Conservation (phyloP, 2,888 invertebrate species). For the Fragum whitleyi region DNA sequence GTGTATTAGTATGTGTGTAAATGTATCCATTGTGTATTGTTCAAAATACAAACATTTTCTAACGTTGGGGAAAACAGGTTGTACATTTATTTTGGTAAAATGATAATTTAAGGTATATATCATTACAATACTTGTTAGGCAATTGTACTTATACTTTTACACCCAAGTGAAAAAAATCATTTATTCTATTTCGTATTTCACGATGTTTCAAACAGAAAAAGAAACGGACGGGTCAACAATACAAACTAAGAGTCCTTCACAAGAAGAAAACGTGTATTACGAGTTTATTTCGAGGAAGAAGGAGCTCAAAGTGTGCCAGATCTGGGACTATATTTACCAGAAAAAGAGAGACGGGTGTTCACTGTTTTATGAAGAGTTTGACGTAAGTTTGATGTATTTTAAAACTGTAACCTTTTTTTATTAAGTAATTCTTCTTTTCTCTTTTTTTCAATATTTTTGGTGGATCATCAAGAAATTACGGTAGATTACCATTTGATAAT, state of each 20-base stretch:
- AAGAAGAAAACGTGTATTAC: constrained; percentile 24
- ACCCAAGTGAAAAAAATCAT: no score
- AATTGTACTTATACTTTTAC: no score
- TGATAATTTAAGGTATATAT: no score
- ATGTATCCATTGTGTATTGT: no score
- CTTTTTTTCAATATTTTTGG: not conserved
- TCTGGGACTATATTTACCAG: constrained; percentile 36
- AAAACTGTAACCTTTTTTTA: not conserved
- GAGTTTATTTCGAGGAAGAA: constrained; percentile 21
- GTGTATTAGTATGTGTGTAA: no score
- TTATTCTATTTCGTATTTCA: no score
- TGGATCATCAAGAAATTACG: not conserved
- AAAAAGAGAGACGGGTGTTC: constrained; percentile 25
- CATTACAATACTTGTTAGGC: no score
- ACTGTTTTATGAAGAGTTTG: constrained; percentile 25
- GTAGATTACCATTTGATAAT: no score
- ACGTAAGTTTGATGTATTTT: not conserved
- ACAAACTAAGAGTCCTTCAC: no score
- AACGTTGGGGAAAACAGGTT: no score
- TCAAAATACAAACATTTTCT: no score
- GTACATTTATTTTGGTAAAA: no score
- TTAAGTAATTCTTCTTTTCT: not conserved
- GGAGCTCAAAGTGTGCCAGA: constrained; percentile 25
- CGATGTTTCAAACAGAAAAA: not conserved
- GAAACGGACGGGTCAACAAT: not conserved